Conservation (phyloP, 2,797 vertebrate species). For the Etheostoma nigrum region DNA sequence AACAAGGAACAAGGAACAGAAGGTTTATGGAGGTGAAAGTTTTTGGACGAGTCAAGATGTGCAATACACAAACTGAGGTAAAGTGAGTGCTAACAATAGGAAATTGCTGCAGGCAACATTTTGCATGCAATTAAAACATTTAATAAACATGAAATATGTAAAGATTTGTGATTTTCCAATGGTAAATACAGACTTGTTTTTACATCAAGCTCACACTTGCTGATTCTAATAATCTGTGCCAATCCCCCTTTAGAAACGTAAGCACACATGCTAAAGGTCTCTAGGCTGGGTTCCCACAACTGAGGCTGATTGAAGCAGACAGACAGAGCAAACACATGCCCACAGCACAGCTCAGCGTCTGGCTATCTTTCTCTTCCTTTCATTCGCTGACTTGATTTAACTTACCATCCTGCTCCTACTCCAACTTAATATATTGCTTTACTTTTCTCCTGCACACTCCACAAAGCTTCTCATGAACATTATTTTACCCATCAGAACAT, state of each 20-base stretch:
- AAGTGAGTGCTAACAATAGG: conserved; percentile 5
- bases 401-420: background rate
- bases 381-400: conserved; percentile 24
- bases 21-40: background rate
- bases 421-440: conserved; percentile 3
- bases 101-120: conserved; percentile 21
- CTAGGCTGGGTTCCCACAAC: conserved; percentile 51
- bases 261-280: conserved; percentile 70
- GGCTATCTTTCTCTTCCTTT: conserved; percentile 27
- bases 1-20: background rate
- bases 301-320: conserved; percentile 66
- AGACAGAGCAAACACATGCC: conserved; percentile 64
- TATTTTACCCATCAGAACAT: background rate
- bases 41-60: background rate
- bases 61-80: background rate
- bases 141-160: conserved; percentile 27
- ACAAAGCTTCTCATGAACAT: background rate
- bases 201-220: conserved; percentile 24
- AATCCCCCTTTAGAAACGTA: conserved; percentile 61
- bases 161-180: conserved; percentile 12
- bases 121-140: conserved; percentile 7
- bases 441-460: conserved; percentile 3
- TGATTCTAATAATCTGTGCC: conserved; percentile 46
- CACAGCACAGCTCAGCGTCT: conserved; percentile 50
- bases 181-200: conserved; percentile 43